Evolutionary conservation across 2,888 invertebrate genomes (phyloP).

Genomic region (Zeuzera pyrina): DNA sequence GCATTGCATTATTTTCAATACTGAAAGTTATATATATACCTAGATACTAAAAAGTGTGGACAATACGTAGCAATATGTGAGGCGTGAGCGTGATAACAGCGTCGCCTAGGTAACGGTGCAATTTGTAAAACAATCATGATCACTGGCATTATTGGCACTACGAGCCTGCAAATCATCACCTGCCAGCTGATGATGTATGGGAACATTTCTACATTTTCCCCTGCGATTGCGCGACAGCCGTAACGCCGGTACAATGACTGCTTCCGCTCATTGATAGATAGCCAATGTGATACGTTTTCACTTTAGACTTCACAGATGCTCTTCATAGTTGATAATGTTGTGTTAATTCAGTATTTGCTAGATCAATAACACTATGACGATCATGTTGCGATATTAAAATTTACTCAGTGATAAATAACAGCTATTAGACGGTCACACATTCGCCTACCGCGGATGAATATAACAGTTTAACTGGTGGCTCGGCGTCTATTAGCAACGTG

Average conservation of each 20-base stretch:
- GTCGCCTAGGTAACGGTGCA: conserved; percentile 50
- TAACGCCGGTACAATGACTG: conserved; percentile 21
- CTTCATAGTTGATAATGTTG: conserved; percentile 14
- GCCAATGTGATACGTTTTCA: conserved; percentile 9
- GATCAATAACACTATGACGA: conserved; percentile 16
- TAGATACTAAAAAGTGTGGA: not conserved
- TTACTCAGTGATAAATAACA: conserved; percentile 9
- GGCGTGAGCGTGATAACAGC: conserved; percentile 28
- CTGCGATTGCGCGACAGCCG: conserved; percentile 23
- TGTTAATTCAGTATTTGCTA: conserved; percentile 4
- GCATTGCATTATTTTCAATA: conserved; percentile 1
- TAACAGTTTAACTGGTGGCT: conserved; percentile 44
- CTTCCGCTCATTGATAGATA: conserved; percentile 20
- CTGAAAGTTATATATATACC: not conserved
- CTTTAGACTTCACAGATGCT: conserved; percentile 16
- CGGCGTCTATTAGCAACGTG: conserved; percentile 55
- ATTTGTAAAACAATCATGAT: conserved; percentile 20
- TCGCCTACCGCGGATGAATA: conserved; percentile 46
- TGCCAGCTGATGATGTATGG: conserved; percentile 61
- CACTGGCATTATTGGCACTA: conserved; percentile 38
- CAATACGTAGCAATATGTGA: not conserved
- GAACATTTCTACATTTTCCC: conserved; percentile 63
- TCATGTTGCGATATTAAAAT: conserved; percentile 17
- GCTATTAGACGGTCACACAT: conserved; percentile 41
- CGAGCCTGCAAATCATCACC: conserved; percentile 48